Evolutionary conservation across 2,113 vertebrate genomes (phyloP).

Genomic region (Myotis lucifugus): DNA sequence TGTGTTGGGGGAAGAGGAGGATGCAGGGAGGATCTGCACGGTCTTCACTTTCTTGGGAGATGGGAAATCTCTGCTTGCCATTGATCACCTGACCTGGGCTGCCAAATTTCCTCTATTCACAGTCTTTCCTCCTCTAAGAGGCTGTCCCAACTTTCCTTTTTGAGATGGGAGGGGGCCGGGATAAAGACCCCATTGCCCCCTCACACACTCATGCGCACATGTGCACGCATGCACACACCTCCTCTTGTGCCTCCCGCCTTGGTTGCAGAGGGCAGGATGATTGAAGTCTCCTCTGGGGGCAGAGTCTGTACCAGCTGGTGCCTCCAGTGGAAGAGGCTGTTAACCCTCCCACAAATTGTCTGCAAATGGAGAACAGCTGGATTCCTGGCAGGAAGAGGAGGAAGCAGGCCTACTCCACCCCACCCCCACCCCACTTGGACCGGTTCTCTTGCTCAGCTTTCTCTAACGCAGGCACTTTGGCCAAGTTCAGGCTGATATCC

Average conservation of each 20-base stretch:
- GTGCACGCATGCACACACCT: background rate
- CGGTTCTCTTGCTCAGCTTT: background rate
- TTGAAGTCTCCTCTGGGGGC: constrained; percentile 40
- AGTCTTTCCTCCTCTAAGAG: background rate
- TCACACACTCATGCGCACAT: too few relatives aligned
- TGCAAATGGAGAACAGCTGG: constrained; percentile 70
- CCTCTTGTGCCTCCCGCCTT: background rate
- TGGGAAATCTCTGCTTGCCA: background rate
- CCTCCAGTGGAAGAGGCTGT: constrained; percentile 59
- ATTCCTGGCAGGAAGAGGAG: constrained; percentile 42
- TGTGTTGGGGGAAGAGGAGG: accelerated
- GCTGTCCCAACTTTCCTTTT: background rate
- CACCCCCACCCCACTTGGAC: background rate
- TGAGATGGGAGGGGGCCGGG: background rate
- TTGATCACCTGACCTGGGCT: too few relatives aligned
- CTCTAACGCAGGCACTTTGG: background rate
- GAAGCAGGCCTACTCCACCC: background rate
- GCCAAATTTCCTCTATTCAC: background rate
- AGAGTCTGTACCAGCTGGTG: constrained; percentile 69
- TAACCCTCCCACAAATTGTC: constrained; percentile 41
- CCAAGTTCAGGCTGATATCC: background rate
- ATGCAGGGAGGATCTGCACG: background rate
- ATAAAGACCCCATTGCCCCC: background rate
- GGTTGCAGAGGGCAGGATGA: constrained; percentile 49
- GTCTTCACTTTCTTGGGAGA: background rate